phyloP scores from a whole-genome alignment of 2,113 vertebrate genomes.

The Nanorana parkeri region DNA sequence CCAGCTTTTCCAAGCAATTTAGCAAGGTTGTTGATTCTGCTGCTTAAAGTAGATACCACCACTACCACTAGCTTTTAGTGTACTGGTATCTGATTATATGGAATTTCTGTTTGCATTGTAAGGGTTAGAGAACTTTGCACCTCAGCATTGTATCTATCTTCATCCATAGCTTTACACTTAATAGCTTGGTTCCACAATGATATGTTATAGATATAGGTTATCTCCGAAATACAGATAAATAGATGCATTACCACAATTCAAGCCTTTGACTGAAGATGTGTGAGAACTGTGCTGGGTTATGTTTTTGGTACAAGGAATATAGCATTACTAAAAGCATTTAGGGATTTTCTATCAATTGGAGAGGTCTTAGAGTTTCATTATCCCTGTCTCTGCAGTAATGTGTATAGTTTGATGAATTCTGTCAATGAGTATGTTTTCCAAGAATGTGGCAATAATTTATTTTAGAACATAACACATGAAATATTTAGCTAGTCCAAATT shows the following conservation, averaged over 20 bases:
- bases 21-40: too few relatives aligned
- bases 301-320: not conserved
- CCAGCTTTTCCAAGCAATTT: too few relatives aligned
- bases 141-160: too few relatives aligned
- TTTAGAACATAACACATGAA: conserved; percentile 14
- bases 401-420: conserved; percentile 39
- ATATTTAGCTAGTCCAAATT: conserved; percentile 17
- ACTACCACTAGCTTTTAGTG: too few relatives aligned
- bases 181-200: too few relatives aligned
- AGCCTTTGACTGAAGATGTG: not conserved
- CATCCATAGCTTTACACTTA: too few relatives aligned
- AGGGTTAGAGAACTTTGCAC: too few relatives aligned
- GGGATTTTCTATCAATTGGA: conserved; percentile 25
- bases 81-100: too few relatives aligned
- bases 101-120: too few relatives aligned
- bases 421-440: conserved; percentile 24
- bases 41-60: too few relatives aligned
- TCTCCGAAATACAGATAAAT: not conserved
- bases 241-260: not conserved
- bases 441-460: conserved; percentile 39
- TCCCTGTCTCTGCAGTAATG: conserved; percentile 9
- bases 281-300: not conserved
- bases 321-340: not conserved
- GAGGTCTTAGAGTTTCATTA: conserved; percentile 31
- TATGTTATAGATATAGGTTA: too few relatives aligned